Evolutionary conservation across 2,888 invertebrate genomes (phyloP).

Genomic region (Leptothorax acervorum): DNA sequence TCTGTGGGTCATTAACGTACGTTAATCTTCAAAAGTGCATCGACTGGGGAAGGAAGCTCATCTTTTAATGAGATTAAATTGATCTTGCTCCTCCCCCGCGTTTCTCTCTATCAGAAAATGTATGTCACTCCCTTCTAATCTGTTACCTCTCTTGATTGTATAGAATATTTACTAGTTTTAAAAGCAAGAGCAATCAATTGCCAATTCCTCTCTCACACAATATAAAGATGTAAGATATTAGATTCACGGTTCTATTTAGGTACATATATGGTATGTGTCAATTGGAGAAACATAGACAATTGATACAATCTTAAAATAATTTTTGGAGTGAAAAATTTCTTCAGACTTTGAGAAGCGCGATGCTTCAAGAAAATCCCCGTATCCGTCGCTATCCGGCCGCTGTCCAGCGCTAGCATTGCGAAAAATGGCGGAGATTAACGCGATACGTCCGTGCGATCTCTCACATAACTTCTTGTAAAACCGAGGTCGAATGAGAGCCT

Average conservation of each 20-base stretch:
- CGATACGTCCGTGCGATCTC: conserved; percentile 70
- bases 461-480: conserved; percentile 77
- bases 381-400: conserved; percentile 57
- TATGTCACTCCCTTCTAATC: conserved; percentile 46
- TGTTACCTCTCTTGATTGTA: conserved; percentile 11
- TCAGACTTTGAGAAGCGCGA: conserved; percentile 25
- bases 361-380: conserved; percentile 48
- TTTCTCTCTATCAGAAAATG: conserved; percentile 32
- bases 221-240: background rate
- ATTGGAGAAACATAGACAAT: background rate
- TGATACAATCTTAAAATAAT: background rate
- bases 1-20: conserved; percentile 55
- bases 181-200: background rate
- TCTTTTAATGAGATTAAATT: conserved; percentile 64
- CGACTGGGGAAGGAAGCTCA: conserved; percentile 33
- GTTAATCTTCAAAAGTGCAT: conserved; percentile 56
- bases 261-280: background rate
- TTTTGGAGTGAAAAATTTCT: background rate
- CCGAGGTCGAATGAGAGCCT: conserved; percentile 33
- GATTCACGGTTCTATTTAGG: background rate
- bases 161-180: conserved; percentile 1
- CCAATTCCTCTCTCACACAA: background rate
- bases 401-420: conserved; percentile 48
- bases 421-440: conserved; percentile 74
- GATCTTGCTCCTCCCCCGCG: conserved; percentile 31